Conservation (phyloP, 2,113 vertebrate genomes). For the Grammatotria lemairii region DNA sequence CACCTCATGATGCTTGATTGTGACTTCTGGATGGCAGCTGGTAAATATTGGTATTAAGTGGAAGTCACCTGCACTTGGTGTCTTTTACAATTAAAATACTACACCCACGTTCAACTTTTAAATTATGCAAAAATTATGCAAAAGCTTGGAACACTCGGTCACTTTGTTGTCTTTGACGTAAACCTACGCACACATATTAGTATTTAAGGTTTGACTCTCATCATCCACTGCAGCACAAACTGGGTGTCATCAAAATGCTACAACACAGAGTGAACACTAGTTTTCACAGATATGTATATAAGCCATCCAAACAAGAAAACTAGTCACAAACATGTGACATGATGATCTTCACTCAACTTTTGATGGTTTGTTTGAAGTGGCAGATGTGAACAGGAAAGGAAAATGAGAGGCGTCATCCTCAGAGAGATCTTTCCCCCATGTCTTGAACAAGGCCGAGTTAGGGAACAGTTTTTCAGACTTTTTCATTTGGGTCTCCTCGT, state of each 20-base stretch:
- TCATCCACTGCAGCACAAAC: neutral
- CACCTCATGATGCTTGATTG: neutral
- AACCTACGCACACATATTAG: neutral
- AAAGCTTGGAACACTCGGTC: neutral
- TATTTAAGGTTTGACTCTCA: neutral
- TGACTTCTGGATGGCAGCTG: neutral
- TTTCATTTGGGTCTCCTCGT: too few species aligned
- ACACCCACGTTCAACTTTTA: neutral
- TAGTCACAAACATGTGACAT: rapidly evolving
- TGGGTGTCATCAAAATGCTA: neutral
- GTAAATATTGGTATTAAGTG: neutral
- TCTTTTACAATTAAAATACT: neutral
- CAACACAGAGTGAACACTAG: neutral
- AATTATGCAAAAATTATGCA: rapidly evolving
- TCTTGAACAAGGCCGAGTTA: too few species aligned
- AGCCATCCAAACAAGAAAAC: neutral
- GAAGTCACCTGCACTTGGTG: neutral
- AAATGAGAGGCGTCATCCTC: neutral
- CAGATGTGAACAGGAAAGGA: neutral
- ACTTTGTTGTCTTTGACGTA: rapidly evolving
- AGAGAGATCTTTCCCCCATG: too few species aligned
- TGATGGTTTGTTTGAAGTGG: neutral
- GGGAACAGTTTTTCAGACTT: too few species aligned
- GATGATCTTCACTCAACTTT: neutral
- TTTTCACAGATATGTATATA: neutral